A percentile compares a stretch with the other conserved stretches of the same genome.
Evolutionary conservation across 2,113 vertebrate species (phyloP).

Genomic region (Pseudorhombus dupliciocellatus): DNA sequence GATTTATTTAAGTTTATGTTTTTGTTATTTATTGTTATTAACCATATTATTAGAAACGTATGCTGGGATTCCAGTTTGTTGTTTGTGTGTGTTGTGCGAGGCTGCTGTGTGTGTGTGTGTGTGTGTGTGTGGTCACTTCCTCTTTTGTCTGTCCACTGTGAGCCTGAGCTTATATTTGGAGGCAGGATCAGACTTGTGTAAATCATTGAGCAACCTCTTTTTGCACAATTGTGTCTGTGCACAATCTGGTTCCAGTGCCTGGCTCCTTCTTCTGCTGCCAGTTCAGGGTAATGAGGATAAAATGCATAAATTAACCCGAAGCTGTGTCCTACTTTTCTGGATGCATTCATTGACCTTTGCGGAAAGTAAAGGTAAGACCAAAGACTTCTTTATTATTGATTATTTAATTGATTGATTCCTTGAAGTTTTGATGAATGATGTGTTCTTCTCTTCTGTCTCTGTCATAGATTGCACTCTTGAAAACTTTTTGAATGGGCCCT

Average conservation of each 20-base stretch:
- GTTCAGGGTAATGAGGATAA: constrained; percentile 29
- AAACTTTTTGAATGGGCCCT: fast-evolving
- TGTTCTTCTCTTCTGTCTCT: neutral
- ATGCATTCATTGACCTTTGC: constrained; percentile 48
- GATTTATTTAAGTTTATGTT: neutral
- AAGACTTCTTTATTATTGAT: neutral
- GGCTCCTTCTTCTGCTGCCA: constrained; percentile 19
- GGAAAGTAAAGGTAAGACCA: constrained; percentile 52
- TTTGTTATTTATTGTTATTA: no score
- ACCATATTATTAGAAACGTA: neutral
- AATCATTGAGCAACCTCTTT: constrained; percentile 54
- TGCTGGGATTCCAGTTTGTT: neutral
- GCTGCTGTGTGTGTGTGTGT: neutral
- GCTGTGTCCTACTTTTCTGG: constrained; percentile 52
- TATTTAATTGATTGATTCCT: neutral
- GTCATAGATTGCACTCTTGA: constrained; percentile 57
- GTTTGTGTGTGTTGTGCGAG: neutral
- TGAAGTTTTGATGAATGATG: neutral
- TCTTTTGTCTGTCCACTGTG: neutral
- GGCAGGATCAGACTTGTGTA: constrained; percentile 40
- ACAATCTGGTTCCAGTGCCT: constrained; percentile 8
- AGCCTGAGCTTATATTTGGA: constrained; percentile 21
- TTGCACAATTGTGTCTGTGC: neutral
- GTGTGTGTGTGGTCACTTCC: constrained; percentile 13
- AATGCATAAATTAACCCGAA: constrained; percentile 45